Evolutionary conservation across 2,888 invertebrate species (phyloP).

Genomic region (Nesidiocoris tenuis): DNA sequence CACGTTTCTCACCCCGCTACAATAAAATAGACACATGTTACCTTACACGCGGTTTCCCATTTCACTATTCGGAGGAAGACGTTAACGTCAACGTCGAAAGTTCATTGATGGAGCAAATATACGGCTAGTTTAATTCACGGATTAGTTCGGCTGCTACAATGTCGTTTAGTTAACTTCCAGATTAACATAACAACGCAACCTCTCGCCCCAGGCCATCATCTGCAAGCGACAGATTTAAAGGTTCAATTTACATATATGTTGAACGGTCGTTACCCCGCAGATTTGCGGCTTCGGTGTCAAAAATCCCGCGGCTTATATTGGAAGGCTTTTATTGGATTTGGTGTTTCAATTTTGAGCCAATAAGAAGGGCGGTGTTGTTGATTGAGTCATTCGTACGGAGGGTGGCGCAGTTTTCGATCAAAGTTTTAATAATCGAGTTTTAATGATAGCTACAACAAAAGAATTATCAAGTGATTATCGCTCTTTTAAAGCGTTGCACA

Average conservation of each 20-base stretch:
- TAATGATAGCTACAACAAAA: no score
- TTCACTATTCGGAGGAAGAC: no score
- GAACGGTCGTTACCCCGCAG: neutral
- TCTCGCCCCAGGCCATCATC: neutral
- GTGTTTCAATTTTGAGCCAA: neutral
- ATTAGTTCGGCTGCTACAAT: constrained; percentile 1
- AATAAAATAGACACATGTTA: no score
- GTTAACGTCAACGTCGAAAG: neutral
- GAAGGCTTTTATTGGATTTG: neutral
- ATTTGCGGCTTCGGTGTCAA: constrained; percentile 12
- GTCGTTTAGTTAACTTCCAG: neutral
- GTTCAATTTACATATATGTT: constrained; percentile 16
- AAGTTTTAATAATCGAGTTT: no score
- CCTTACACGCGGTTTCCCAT: no score
- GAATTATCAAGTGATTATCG: no score
- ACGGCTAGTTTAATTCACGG: neutral
- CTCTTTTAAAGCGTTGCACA: no score
- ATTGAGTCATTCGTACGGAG: no score
- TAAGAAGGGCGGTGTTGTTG: no score
- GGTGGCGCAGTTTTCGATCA: no score
- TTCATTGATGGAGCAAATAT: neutral
- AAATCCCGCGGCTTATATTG: neutral
- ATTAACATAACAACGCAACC: constrained; percentile 9
- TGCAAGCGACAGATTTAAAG: neutral
- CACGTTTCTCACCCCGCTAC: no score